Evolutionary conservation across 2,113 vertebrate genomes (phyloP).

Genomic region (Gymnogyps californianus): DNA sequence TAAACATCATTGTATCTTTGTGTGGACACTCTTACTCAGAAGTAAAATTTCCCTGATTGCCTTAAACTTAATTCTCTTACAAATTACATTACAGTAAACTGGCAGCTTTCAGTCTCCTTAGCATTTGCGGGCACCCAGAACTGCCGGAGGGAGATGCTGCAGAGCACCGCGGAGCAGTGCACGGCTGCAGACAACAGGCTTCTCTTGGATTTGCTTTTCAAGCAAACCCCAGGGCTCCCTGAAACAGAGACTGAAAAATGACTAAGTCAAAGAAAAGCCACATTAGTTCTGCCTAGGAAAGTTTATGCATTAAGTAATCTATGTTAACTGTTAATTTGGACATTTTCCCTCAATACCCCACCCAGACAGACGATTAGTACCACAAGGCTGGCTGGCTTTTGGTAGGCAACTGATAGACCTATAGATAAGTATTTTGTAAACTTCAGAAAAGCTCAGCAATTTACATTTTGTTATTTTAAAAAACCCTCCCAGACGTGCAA

Average conservation of each 20-base stretch:
- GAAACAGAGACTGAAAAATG: neutral
- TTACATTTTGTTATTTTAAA: neutral
- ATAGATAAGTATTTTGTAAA: neutral
- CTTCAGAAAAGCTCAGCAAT: neutral
- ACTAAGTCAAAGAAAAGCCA: neutral
- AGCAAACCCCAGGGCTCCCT: neutral
- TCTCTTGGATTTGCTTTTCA: rapidly evolving
- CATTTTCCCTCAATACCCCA: neutral
- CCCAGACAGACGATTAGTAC: neutral
- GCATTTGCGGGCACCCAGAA: too few species aligned
- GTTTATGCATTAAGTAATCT: neutral
- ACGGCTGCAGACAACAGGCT: rapidly evolving
- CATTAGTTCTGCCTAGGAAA: neutral
- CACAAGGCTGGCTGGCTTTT: neutral
- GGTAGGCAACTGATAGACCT: neutral
- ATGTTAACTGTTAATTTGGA: neutral
- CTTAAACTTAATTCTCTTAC: neutral
- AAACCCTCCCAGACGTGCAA: neutral
- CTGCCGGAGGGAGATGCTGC: neutral
- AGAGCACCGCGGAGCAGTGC: neutral
- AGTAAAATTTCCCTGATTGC: neutral
- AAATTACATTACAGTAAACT: too few species aligned
- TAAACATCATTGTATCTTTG: neutral
- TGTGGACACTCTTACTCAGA: neutral
- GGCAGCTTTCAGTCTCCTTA: neutral